Conservation (phyloP, 92 coral and sea anemone species). For the Epizoanthus illoricatus region DNA sequence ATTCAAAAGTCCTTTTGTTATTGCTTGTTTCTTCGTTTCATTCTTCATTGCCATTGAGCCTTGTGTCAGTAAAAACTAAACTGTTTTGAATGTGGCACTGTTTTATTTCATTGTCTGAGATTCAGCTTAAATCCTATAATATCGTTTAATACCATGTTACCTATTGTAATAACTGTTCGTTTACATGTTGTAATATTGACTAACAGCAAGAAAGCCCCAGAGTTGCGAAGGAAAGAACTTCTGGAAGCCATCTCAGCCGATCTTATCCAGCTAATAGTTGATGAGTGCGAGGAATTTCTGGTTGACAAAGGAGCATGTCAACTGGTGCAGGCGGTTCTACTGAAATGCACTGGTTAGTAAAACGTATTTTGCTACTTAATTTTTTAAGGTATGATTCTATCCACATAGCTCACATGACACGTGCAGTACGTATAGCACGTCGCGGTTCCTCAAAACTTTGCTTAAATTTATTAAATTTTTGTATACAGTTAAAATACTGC, state of each 20-base stretch:
- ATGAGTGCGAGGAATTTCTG: constrained; percentile 69
- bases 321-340: constrained; percentile 70
- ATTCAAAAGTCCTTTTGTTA: no score
- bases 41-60: no score
- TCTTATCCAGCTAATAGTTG: constrained; percentile 69
- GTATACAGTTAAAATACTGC: no score
- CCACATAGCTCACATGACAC: neutral
- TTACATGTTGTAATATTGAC: neutral
- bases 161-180: neutral
- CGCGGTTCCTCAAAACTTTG: no score
- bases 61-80: no score
- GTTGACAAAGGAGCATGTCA: constrained; percentile 91
- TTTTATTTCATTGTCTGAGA: neutral
- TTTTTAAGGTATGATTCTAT: neutral
- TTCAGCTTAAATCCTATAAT: neutral
- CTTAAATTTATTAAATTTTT: no score
- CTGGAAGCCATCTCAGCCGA: constrained; percentile 83
- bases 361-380: no score
- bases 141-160: neutral
- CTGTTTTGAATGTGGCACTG: no score
- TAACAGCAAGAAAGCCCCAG: constrained; percentile 77
- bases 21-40: no score
- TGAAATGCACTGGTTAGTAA: constrained; percentile 59
- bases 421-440: neutral
- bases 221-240: constrained; percentile 74